These are phyloP conservation scores for Uloborus diversus DNA, from an alignment of 1,140 invertebrate species.

Conservation along the genomic window DNA sequence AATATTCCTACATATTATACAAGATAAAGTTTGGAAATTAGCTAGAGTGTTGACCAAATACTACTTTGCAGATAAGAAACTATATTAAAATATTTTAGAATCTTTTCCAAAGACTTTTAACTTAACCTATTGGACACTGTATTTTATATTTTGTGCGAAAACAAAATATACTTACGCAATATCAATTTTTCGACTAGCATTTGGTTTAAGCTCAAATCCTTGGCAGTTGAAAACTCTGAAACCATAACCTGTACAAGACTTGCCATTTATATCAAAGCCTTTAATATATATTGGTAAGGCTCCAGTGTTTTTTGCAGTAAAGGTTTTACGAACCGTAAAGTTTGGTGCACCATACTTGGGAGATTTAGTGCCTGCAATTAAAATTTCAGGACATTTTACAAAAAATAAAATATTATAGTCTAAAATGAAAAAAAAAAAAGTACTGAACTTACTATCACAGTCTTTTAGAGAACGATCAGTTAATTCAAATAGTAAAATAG, in stretches of 20 bases:
- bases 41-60: too few species aligned
- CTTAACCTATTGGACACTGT: too few species aligned
- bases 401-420: too few species aligned
- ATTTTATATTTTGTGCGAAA: too few species aligned
- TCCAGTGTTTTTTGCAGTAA: slow-evolving; percentile 88
- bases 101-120: too few species aligned
- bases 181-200: slow-evolving; percentile 84
- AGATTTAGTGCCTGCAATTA: slow-evolving; percentile 66
- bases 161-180: slow-evolving; percentile 71
- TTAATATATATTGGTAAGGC: slow-evolving; percentile 77
- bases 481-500: slow-evolving; percentile 84
- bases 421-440: too few species aligned
- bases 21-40: too few species aligned
- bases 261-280: slow-evolving; percentile 78
- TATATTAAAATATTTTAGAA: too few species aligned
- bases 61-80: too few species aligned
- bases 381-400: too few species aligned
- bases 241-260: slow-evolving; percentile 84
- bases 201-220: slow-evolving; percentile 81
- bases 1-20: too few species aligned
- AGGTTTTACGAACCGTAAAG: slow-evolving; percentile 82
- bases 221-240: slow-evolving; percentile 86
- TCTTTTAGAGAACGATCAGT: slow-evolving; percentile 82
- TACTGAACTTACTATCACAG: slow-evolving; percentile 69
- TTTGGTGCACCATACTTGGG: slow-evolving; percentile 72